Evolutionary conservation across 2,113 vertebrate genomes (phyloP).

Genomic region (Lucifuga dentata): DNA sequence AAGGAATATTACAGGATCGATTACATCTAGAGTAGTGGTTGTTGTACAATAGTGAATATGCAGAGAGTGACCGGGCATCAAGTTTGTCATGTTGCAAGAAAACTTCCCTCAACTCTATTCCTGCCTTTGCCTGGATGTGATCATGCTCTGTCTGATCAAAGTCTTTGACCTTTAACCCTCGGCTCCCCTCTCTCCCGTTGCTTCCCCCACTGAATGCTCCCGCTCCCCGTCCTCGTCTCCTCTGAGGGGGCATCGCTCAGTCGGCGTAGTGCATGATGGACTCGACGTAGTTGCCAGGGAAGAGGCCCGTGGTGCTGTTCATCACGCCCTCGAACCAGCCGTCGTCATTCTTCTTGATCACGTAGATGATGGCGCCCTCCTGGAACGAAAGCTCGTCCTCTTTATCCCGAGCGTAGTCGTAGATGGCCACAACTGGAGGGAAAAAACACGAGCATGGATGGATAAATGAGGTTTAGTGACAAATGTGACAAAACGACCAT

Average conservation of each 20-base stretch:
- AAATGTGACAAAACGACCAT: too few relatives aligned
- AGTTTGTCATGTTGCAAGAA: constrained; percentile 47
- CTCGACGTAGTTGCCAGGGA: constrained; percentile 98
- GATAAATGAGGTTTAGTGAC: too few relatives aligned
- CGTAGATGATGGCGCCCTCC: constrained; percentile 99
- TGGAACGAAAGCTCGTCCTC: constrained; percentile 99
- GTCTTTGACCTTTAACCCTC: constrained; percentile 65
- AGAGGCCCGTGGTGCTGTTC: constrained; percentile 97
- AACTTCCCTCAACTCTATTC: constrained; percentile 9
- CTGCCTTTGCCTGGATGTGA: constrained; percentile 46
- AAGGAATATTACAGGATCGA: constrained; percentile 51
- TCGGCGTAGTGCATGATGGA: constrained; percentile 99
- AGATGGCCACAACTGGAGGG: constrained; percentile 95
- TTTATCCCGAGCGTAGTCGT: constrained; percentile 96
- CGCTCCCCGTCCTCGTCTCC: constrained; percentile 8
- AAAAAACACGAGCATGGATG: too few relatives aligned
- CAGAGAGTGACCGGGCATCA: constrained; percentile 51
- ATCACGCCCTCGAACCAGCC: constrained; percentile 99
- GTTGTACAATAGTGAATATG: constrained; percentile 61
- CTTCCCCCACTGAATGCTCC: constrained; percentile 2
- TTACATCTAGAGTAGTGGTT: constrained; percentile 69
- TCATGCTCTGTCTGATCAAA: constrained; percentile 74
- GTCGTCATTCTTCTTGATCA: constrained; percentile 99
- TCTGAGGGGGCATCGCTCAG: constrained; percentile 75
- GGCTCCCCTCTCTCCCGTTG: constrained; percentile 25